A percentile compares a stretch with the other conserved stretches of the same genome.
phyloP scores from a whole-genome alignment of 1,140 invertebrate genomes.

The Idris sp. region DNA sequence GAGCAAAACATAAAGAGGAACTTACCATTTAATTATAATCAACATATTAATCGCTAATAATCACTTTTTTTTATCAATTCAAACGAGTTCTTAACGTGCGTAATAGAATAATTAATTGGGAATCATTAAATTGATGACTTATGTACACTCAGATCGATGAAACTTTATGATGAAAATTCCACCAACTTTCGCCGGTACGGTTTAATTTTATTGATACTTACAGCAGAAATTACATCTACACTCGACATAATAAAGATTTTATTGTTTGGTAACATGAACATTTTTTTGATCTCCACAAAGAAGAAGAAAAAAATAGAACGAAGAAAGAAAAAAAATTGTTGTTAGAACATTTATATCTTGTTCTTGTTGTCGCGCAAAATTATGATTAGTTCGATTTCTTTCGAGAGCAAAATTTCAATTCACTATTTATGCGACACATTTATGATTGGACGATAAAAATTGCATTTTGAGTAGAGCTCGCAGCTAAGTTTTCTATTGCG shows the following conservation, averaged over 20 bases:
- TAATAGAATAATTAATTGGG: constrained; percentile 57
- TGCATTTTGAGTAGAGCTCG: constrained; percentile 6
- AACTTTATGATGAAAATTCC: constrained; percentile 37
- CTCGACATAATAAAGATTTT: constrained; percentile 13
- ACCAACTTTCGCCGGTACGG: constrained; percentile 43
- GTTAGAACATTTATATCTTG: too few relatives aligned
- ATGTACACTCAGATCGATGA: constrained; percentile 21
- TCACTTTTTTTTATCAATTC: constrained; percentile 27
- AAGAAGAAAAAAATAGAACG: too few relatives aligned
- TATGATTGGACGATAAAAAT: constrained; percentile 46
- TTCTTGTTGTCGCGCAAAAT: too few relatives aligned
- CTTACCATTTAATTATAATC: too few relatives aligned
- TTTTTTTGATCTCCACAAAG: too few relatives aligned
- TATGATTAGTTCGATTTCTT: neutral
- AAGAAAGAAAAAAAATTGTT: too few relatives aligned
- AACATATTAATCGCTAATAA: constrained; percentile 36
- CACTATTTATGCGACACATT: constrained; percentile 42
- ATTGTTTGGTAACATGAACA: constrained; percentile 1
- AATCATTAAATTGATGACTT: constrained; percentile 44
- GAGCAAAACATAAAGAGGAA: too few relatives aligned
- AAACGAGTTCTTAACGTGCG: constrained; percentile 43
- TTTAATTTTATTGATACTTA: constrained; percentile 39
- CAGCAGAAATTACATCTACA: constrained; percentile 25
- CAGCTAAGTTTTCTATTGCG: constrained; percentile 47
- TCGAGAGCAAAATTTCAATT: constrained; percentile 22